phyloP scores from a whole-genome alignment of 2,113 vertebrate genomes.

The Oxyruncus cristatus region DNA sequence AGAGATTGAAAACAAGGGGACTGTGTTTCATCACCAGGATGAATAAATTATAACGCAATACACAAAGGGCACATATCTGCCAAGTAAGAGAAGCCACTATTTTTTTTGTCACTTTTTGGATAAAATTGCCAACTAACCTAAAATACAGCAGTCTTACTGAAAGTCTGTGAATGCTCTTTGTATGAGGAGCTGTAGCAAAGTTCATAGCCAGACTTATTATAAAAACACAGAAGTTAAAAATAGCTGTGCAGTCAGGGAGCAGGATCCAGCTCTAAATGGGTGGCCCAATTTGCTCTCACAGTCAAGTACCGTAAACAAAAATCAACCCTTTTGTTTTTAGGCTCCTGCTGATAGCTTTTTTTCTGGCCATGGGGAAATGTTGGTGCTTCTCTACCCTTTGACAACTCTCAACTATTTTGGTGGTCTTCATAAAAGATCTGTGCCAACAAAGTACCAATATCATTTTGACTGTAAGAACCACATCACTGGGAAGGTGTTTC shows the following conservation, averaged over 20 bases:
- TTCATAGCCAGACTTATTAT: neutral
- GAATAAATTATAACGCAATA: neutral
- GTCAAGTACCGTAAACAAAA: neutral
- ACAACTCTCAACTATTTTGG: neutral
- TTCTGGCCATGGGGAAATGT: neutral
- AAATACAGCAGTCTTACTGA: neutral
- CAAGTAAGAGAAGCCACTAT: neutral
- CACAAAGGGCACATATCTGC: neutral
- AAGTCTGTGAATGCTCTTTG: neutral
- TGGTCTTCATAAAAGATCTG: neutral
- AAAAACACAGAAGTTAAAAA: slow-evolving; percentile 43
- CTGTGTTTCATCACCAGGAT: neutral
- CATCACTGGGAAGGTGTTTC: neutral
- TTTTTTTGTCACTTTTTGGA: neutral
- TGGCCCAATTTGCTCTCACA: slow-evolving; percentile 49
- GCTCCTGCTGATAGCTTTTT: neutral
- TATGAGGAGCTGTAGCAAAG: neutral
- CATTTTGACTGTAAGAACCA: neutral
- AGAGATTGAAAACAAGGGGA: neutral
- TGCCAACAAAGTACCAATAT: neutral
- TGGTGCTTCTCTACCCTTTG: neutral
- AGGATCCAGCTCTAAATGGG: slow-evolving; percentile 28
- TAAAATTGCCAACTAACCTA: neutral
- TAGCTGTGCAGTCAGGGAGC: neutral
- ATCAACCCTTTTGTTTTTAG: neutral